Evolutionary conservation across 2,888 invertebrate species (phyloP), one percentile per base, ranked within the genome.

Genomic region (Ametastegia equiseti): DNA sequence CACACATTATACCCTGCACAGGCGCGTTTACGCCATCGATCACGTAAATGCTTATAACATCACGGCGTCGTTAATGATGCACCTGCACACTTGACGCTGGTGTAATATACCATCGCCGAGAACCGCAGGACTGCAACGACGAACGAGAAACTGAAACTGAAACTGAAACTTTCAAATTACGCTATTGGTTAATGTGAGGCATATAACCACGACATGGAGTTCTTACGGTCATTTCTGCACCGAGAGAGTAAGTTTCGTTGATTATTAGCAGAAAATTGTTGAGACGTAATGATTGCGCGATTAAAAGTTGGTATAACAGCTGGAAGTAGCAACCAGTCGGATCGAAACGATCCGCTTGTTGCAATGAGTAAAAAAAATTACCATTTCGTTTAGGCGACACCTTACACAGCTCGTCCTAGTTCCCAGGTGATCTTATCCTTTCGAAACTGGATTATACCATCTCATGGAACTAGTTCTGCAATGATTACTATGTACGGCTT

Each of bases 371-470:
- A 15, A 47, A 23, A n/a, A 42, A 71, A 71, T 75, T 75, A 71
- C 45, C 71, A 71, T 71, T 30, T 30, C 27, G 47, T 71, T 71
- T 71, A 75, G 33, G 73, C 73, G 54, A 75, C 50, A 50, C 75
- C 50, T 54, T 54, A 9, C 50, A 54, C 54, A 67, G 3, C 50
- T 54, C 23, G 75, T 54, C 33, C 75, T 13, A 75, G 54, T 75
- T 75, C 75, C 65, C 60, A 60, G 30, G 60, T 45, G 47, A 30
- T 71, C 71, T 71, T 71, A 71, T 71, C 47, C 71, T 71, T 45
- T 42, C 45, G 71, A 71, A 71, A 60, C 5, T 27, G 23, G 23
- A 23, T 36, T 9, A 23, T 36, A 36, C 13, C 27, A 27, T 67
- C 39, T 11, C 19, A 47, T n/a, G n/a, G 71, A 71, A 71, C 71